Conservation (phyloP, 2,113 vertebrate species). For the Macheiramphus alcinus region DNA sequence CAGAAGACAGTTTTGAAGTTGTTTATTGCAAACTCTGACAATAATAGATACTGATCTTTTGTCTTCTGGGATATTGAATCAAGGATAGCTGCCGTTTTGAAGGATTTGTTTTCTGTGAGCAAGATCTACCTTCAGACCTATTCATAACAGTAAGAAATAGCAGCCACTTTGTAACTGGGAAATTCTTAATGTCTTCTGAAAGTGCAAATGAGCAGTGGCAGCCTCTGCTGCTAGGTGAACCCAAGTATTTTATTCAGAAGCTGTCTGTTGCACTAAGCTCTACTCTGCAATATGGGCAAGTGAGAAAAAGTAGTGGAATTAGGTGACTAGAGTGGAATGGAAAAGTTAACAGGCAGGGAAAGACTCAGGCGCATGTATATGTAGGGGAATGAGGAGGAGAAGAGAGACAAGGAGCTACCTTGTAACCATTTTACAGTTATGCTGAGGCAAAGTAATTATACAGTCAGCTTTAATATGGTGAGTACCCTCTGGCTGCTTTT, state of each 20-base stretch:
- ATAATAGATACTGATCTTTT: not conserved
- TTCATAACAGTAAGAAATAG: not conserved
- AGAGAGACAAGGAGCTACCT: not conserved
- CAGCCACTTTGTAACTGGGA: not conserved
- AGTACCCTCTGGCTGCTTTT: not conserved
- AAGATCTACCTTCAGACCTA: not conserved
- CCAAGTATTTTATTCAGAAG: not conserved
- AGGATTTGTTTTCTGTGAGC: not conserved
- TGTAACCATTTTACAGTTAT: not conserved
- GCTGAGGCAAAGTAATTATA: not conserved
- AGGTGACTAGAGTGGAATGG: not conserved
- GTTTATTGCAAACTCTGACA: not conserved
- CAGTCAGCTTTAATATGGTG: not conserved
- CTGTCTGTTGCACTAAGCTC: not conserved
- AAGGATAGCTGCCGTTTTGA: not conserved
- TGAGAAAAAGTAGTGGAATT: not conserved
- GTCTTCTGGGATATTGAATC: not conserved
- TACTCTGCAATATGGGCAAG: not conserved
- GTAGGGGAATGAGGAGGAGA: not conserved
- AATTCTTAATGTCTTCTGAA: not conserved
- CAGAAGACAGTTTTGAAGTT: not conserved
- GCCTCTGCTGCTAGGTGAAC: not conserved
- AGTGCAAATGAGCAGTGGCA: not conserved
- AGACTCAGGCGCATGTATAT: accelerated
- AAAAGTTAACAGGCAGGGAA: not conserved